Evolutionary conservation across 2,113 vertebrate genomes (phyloP).

Genomic region (Panthera tigris): DNA sequence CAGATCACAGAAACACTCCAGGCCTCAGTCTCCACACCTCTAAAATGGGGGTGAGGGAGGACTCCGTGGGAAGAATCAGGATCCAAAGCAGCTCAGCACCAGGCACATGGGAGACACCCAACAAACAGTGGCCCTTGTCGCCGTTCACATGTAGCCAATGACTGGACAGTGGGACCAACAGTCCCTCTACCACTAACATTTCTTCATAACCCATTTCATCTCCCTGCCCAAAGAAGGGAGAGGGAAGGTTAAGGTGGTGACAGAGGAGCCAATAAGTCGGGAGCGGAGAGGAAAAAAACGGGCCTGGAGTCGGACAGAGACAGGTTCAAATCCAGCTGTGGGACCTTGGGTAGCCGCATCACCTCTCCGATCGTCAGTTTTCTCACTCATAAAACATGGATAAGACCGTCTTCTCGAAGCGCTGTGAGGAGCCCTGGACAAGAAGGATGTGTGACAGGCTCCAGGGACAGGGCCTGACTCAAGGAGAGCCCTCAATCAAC

Average conservation of each 20-base stretch:
- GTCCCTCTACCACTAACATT: background rate
- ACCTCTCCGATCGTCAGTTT: background rate
- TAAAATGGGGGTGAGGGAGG: background rate
- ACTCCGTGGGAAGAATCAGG: fast-evolving
- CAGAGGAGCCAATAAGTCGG: background rate
- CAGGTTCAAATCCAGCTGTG: background rate
- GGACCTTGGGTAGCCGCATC: background rate
- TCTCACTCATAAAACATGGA: background rate
- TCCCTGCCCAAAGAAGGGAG: background rate
- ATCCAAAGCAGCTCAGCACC: background rate
- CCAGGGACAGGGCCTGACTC: background rate
- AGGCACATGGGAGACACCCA: background rate
- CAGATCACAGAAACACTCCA: fast-evolving
- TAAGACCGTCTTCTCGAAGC: background rate
- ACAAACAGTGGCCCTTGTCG: fast-evolving
- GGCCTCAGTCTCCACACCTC: fast-evolving
- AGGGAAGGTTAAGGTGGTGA: background rate
- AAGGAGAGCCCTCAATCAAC: background rate
- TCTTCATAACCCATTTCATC: background rate
- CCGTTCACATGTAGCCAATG: background rate
- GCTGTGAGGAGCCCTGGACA: background rate
- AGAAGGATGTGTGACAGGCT: background rate
- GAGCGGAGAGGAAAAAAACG: background rate
- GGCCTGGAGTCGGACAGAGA: background rate
- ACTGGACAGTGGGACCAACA: fast-evolving